Base-by-base conservation (phyloP, 2,888 invertebrate genomes). In the Polylopha cassiicola region DNA sequence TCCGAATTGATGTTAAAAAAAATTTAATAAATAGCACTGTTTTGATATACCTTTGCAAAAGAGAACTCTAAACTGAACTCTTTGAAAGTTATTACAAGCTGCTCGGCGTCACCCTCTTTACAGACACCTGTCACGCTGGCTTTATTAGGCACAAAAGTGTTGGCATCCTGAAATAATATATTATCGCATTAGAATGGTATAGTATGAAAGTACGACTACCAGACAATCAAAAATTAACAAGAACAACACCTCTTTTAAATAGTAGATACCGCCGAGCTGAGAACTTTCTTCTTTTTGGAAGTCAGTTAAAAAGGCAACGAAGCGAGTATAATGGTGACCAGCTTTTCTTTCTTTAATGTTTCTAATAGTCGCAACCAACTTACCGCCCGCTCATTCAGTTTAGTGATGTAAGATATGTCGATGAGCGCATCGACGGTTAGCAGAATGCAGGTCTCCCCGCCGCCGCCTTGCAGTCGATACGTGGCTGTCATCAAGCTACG, bases 11-110 rank as follows among this genome's bases (percentile, higher is more conserved):
- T n/a, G n/a, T n/a, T n/a, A n/a, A n/a, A n/a, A n/a, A n/a, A n/a
- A n/a, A n/a, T n/a, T n/a, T n/a, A n/a, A n/a, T n/a, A n/a, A n/a
- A n/a, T n/a, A n/a, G n/a, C n/a, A n/a, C n/a, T n/a, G n/a, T n/a
- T n/a, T n/a, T n/a, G n/a, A n/a, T n/a, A n/a, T 73, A 95, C 95
- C 90, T 95, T 95, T 42, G 91, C 90, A 61, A 95, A 96, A 49
- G 88, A 88, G 86, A 92, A 91, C 36, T 89, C 88, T 23, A 95
- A 75, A 0, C 89, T 87, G 61, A 94, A 95, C 24, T 91, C 91
- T 43, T 90, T 89, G 88, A 95, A 95, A 4, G 89, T 89, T 33
- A 95, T 81, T 29, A 89, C 87, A 63, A 95, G 87, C 2, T 88
- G 88, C 21, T 92, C 92, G 11, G 87, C 81, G 53, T 94, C 94